These are phyloP conservation scores for Cavia aperea DNA, from an alignment of 2,113 vertebrate genomes.

Conservation along the genomic window DNA sequence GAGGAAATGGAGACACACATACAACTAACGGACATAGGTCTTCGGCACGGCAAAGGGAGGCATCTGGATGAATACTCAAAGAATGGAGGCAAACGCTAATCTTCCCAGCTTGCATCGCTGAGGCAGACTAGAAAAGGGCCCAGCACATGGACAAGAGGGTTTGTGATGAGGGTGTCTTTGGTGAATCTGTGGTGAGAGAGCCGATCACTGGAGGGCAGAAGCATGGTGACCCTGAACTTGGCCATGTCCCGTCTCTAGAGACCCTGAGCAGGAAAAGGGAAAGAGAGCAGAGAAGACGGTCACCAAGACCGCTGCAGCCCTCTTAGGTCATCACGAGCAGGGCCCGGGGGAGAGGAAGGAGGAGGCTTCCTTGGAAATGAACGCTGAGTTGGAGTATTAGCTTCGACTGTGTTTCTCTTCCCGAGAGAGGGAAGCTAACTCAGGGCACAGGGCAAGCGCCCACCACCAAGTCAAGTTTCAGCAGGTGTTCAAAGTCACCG, in stretches of 20 bases:
- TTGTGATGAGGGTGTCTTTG: background rate
- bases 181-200: background rate
- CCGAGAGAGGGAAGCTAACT: background rate
- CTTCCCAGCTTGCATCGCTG: background rate
- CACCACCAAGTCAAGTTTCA: background rate
- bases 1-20: background rate
- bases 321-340: accelerated
- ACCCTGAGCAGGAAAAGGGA: background rate
- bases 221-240: no score
- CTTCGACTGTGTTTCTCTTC: background rate
- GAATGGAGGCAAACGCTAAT: background rate
- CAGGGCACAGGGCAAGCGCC: background rate
- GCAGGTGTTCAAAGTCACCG: background rate
- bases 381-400: background rate
- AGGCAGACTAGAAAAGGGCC: background rate
- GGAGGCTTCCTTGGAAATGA: background rate
- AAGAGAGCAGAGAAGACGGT: background rate
- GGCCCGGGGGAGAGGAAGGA: background rate
- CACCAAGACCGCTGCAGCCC: background rate
- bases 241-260: background rate
- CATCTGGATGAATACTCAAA: background rate
- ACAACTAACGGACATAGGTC: background rate
- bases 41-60: background rate
- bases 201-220: background rate
- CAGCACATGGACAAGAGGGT: background rate